Base-by-base conservation (phyloP, 1,140 invertebrate genomes). In the Halictus rubicundus region DNA sequence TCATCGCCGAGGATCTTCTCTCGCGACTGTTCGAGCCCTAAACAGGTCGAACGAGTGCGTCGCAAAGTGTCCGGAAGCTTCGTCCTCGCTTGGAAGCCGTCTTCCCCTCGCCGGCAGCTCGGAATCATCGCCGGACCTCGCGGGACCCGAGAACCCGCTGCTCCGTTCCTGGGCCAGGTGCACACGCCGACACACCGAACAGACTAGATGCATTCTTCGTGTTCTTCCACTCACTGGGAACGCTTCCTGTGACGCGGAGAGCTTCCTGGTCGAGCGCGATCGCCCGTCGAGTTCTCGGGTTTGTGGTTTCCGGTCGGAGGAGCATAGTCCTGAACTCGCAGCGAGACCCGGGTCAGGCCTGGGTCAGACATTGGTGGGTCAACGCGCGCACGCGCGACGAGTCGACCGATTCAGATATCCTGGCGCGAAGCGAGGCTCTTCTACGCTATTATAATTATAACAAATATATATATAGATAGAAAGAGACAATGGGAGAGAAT, bases 381-480 rank as follows among this genome's bases (percentile, higher is more conserved):
- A 32, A n/a, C n/a, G 32, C 32, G 32, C 32, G 32, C 32, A 46
- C 52, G 65, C 23, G 61, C 59, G 65, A 25, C 66, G 76, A 76
- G 37, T 72, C 61, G 83, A 78, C 42, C 69, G 80, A 65, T 59
- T 57, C 66, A 46, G 42, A 80, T 39, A 65, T 61, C 65, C 63
- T 77, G 78, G 52, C 46, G 59, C 73, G 83, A 82, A 79, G 68
- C 80, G 80, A 79, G 71, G 66, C 66, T 82, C 75, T 84, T 85
- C 69, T 65, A 78, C 79, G 57, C 54, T 70, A 79, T 70, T 72
- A 85, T 81, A 81, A 85, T 82, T 75, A 46, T 46, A 46, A 46
- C 42, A 46, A 46, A 79, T 85, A 82, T 69, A 68, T 59, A 78
- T 78, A 70, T 81, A 87, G 54, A 78, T 69, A 80, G 57, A 81